Conservation (phyloP, 2,797 vertebrate species). For the Podarcis lilfordi region DNA sequence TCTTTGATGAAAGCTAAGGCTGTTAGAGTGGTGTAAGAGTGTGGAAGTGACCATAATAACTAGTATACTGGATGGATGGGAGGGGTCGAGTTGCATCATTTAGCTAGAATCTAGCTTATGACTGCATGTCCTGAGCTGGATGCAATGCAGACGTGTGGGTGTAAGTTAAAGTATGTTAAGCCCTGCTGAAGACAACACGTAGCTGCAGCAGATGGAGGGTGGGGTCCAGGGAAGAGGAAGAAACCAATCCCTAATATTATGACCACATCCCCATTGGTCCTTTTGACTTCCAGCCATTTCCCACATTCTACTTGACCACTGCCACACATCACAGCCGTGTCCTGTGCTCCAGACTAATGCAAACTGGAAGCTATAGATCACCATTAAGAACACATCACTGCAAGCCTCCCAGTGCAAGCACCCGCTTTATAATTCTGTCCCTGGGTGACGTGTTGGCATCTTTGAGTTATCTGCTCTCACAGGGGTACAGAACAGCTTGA, state of each 20-base stretch:
- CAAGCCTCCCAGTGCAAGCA: constrained; percentile 14
- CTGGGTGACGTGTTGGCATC: not conserved
- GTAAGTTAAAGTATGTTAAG: not conserved
- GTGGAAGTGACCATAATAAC: too few species aligned
- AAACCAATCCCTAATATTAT: not conserved
- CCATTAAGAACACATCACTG: constrained; percentile 27
- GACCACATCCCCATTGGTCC: not conserved
- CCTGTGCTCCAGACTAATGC: not conserved
- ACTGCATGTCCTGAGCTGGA: not conserved
- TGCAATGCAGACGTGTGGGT: not conserved
- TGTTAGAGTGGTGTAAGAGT: too few species aligned
- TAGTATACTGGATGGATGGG: not conserved
- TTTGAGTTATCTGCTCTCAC: constrained; percentile 48
- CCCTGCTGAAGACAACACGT: not conserved
- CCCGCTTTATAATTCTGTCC: constrained; percentile 3
- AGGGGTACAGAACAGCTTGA: constrained; percentile 14
- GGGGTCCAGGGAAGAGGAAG: not conserved
- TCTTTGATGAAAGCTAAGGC: too few species aligned
- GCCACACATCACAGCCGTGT: not conserved
- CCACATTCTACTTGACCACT: not conserved
- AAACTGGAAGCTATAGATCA: not conserved
- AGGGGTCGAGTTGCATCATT: not conserved
- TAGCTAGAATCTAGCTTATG: not conserved
- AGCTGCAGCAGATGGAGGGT: not conserved
- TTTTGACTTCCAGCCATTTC: not conserved